Evolutionary conservation across 2,113 vertebrate genomes (phyloP).

Genomic region (Neofelis nebulosa): DNA sequence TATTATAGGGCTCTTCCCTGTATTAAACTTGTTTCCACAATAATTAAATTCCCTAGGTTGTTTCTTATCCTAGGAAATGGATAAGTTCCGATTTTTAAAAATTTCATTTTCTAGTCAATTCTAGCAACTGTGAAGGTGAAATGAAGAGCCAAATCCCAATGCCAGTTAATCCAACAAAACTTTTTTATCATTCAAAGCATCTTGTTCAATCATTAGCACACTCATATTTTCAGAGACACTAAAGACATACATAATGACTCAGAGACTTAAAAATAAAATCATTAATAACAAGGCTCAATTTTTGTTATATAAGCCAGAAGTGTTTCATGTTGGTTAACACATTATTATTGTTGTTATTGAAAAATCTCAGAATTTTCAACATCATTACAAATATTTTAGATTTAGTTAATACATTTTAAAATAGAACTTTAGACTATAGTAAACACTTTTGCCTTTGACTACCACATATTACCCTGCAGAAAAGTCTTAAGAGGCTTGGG

Average conservation of each 20-base stretch:
- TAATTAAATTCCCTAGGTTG: not conserved
- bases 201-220: not conserved
- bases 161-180: not conserved
- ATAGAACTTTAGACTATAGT: not conserved
- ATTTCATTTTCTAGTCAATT: slow-evolving; percentile 23
- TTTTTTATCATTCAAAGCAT: not conserved
- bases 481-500: not conserved
- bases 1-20: not conserved
- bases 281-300: not conserved
- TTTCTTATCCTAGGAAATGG: not conserved
- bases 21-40: slow-evolving; percentile 40
- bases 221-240: not conserved
- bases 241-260: not conserved
- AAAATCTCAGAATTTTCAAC: not conserved
- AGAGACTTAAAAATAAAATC: not conserved
- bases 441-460: not conserved
- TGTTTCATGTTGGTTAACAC: not conserved
- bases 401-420: not conserved
- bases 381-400: not conserved
- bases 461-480: not conserved
- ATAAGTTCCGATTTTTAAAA: not conserved
- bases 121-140: not conserved
- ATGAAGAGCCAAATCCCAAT: not conserved
- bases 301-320: not conserved
- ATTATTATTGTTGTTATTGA: not conserved